A percentile compares a stretch with the other conserved stretches of the same genome.
These are phyloP conservation scores for Acanthacorydalis orientalis DNA, from an alignment of 2,888 invertebrate species.

Conservation along the genomic window DNA sequence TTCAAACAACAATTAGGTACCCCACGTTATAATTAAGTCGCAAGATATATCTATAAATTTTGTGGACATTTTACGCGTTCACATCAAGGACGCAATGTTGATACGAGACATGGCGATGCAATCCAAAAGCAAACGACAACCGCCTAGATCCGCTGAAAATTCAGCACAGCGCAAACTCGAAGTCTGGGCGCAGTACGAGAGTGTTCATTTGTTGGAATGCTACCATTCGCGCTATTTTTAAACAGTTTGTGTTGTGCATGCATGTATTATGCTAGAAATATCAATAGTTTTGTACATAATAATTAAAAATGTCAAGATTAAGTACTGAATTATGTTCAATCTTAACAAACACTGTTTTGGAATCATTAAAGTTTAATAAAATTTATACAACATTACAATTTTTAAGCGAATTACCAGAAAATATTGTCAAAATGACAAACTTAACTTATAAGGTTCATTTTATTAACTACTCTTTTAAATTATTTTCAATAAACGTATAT, in stretches of 20 bases:
- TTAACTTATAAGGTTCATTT: conserved; percentile 31
- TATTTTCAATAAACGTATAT: neutral
- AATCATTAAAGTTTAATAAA: conserved; percentile 30
- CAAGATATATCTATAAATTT: conserved; percentile 31
- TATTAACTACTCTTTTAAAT: neutral
- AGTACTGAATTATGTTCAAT: conserved; percentile 15
- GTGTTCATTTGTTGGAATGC: conserved; percentile 9
- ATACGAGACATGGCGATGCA: conserved; percentile 36
- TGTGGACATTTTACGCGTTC: conserved; percentile 28
- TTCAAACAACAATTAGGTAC: conserved; percentile 31
- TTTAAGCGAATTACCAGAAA: conserved; percentile 35
- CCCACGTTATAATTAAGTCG: conserved; percentile 33
- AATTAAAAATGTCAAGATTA: conserved; percentile 14
- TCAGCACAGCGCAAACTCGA: conserved; percentile 12
- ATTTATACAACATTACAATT: conserved; percentile 40
- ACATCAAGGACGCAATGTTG: conserved; percentile 27
- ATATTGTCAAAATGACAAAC: conserved; percentile 30
- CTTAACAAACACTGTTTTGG: conserved; percentile 28
- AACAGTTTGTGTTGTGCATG: neutral
- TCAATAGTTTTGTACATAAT: neutral
- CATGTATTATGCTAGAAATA: neutral
- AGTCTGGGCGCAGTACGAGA: conserved; percentile 3
- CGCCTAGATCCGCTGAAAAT: conserved; percentile 13
- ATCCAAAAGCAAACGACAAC: conserved; percentile 16
- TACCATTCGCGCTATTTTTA: conserved; percentile 8